A percentile compares a stretch with the other conserved stretches of the same genome.
Evolutionary conservation across 1,140 invertebrate genomes (phyloP).

Genomic region (Pinna nobilis): DNA sequence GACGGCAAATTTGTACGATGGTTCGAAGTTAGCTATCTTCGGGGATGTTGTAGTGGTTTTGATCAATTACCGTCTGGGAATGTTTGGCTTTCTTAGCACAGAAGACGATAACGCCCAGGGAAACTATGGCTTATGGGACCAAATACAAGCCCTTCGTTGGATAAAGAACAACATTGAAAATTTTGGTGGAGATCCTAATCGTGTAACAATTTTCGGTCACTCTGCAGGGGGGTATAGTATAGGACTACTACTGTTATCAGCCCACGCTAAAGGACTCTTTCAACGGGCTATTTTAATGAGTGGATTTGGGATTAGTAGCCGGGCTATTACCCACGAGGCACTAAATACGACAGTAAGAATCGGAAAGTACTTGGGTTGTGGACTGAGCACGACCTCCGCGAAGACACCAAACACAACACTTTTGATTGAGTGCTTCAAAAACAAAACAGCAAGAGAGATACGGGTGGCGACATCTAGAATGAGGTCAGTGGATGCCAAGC

Average conservation of each 20-base stretch:
- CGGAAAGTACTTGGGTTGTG: constrained; percentile 3
- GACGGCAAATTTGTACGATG: constrained; percentile 70
- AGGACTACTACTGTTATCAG: constrained; percentile 33
- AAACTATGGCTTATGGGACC: constrained; percentile 64
- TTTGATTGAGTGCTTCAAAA: constrained; percentile 6
- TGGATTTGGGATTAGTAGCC: constrained; percentile 91
- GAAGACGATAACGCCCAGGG: constrained; percentile 32
- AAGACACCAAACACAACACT: not conserved
- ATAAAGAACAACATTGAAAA: constrained; percentile 55
- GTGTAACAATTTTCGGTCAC: constrained; percentile 52
- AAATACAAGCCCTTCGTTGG: constrained; percentile 56
- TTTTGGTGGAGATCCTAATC: constrained; percentile 57
- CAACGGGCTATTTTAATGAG: constrained; percentile 67
- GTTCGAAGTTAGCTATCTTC: constrained; percentile 82
- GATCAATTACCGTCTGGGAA: constrained; percentile 85
- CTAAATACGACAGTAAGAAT: not conserved
- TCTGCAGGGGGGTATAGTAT: constrained; percentile 48
- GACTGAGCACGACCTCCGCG: not conserved
- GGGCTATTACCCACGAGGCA: constrained; percentile 78
- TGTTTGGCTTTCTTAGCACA: constrained; percentile 74
- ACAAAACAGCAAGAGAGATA: not conserved
- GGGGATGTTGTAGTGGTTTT: constrained; percentile 84
- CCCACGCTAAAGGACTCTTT: constrained; percentile 33
- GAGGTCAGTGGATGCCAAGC: not conserved
- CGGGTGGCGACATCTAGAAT: not conserved